Conservation (phyloP, 2,797 vertebrate genomes). For the Gadopsis bispinosus region DNA sequence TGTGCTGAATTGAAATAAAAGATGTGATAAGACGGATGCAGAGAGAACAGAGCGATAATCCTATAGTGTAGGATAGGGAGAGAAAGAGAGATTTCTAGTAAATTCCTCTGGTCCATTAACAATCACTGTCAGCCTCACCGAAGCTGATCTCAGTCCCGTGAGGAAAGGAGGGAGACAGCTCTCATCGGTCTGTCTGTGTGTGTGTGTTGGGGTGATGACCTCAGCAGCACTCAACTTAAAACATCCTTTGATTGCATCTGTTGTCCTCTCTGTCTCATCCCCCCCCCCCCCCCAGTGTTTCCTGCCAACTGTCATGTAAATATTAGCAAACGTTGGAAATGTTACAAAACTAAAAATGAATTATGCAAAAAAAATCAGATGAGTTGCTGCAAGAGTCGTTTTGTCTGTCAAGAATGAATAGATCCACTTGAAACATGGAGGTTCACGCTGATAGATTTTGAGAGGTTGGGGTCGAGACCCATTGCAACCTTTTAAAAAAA, state of each 20-base stretch:
- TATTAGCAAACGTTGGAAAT: neutral
- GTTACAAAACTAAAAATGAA: slow-evolving; percentile 11
- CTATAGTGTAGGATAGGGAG: neutral
- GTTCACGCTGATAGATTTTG: neutral
- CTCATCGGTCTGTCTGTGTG: slow-evolving; percentile 36
- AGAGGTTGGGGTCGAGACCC: neutral
- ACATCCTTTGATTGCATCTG: slow-evolving; percentile 60
- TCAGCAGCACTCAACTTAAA: slow-evolving; percentile 65
- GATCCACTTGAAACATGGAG: neutral
- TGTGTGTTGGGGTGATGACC: slow-evolving; percentile 42
- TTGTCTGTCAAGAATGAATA: neutral
- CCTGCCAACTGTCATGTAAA: slow-evolving; percentile 11
- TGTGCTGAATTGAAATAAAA: slow-evolving; percentile 1
- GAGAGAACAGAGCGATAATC: slow-evolving; percentile 7
- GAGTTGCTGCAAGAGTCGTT: neutral
- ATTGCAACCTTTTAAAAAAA: neutral
- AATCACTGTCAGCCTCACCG: slow-evolving; percentile 44
- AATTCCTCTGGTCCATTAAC: slow-evolving; percentile 59
- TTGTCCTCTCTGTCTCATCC: slow-evolving; percentile 18
- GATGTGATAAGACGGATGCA: neutral
- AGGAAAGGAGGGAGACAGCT: slow-evolving; percentile 37
- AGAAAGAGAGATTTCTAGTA: slow-evolving; percentile 48
- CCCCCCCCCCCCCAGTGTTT: neutral
- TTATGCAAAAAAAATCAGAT: neutral
- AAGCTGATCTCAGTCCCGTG: slow-evolving; percentile 40